Evolutionary conservation across 2,797 vertebrate genomes (phyloP), one percentile per base, ranked within the genome.

Genomic region (Siniperca obscura): DNA sequence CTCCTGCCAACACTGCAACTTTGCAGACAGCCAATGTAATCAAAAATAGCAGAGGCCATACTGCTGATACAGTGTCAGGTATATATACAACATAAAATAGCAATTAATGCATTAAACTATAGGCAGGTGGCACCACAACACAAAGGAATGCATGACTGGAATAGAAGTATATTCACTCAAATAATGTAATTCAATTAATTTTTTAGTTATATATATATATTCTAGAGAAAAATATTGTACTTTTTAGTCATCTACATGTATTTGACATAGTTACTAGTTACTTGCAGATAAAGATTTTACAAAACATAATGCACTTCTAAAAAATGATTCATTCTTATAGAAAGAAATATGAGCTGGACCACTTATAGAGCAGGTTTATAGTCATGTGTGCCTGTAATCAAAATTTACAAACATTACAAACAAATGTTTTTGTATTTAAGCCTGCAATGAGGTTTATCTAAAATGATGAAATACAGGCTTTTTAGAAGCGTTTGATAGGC

Each of bases 241-340:
- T 60, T 42, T 30, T 27, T 38, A 38, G 14, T 48, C 52, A 50
- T 38, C 1, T 25, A 46, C 11, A 50, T 48, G n/a, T 4, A 65
- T 60, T 38, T 67, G 3, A 19, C 8, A 52, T 8, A 10, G 12
- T 30, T 67, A 44, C 8, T 17, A 55, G n/a, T 61, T 36, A 53
- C 16, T 10, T 53, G 4, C 44, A 40, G 7, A 52, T 67, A 6
- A 34, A 21, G 2, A 34, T 53, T 44, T 48, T 12, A 36, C 22
- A 60, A 55, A 44, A 42, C 25, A 21, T 42, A 30, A 52, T 74
- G 53, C 50, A 56, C 74, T 56, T 70, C 11, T 55, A 38, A 62
- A 62, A 73, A 38, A n/a, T 38, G 21, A 74, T 46, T 1, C 14
- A 34, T 40, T 61, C 9, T 62, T 56, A 40, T 25, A 66, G 17